A percentile compares a stretch with the other conserved stretches of the same genome.
Conservation (phyloP, 2,797 vertebrate genomes). For the Propithecus perrieri region DNA sequence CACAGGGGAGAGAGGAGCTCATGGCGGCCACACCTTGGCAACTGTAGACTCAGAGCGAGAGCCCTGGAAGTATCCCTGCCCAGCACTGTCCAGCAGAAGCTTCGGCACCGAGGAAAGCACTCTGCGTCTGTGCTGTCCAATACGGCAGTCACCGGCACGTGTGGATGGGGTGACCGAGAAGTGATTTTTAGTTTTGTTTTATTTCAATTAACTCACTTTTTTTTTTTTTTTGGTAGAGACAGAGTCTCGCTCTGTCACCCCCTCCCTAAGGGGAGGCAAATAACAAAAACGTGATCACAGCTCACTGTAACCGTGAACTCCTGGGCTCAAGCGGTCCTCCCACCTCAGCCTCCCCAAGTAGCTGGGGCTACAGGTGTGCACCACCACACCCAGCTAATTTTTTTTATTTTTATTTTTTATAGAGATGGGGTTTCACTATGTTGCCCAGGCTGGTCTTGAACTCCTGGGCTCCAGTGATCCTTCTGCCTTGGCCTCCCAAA, state of each 20-base stretch:
- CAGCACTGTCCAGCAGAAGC: not conserved
- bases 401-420: not conserved
- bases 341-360: too few relatives aligned
- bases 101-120: not conserved
- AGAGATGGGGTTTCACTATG: too few relatives aligned
- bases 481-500: too few relatives aligned
- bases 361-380: not conserved
- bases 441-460: too few relatives aligned
- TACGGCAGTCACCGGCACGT: not conserved
- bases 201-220: not conserved
- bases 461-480: too few relatives aligned
- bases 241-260: not conserved
- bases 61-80: not conserved
- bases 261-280: not conserved
- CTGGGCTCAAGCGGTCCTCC: too few relatives aligned
- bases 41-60: not conserved
- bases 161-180: not conserved
- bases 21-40: not conserved
- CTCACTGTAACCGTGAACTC: not conserved
- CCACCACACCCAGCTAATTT: not conserved
- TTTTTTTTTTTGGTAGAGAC: not conserved
- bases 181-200: not conserved
- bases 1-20: rapidly evolving
- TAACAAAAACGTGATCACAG: not conserved
- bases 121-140: rapidly evolving